Conservation (phyloP, 2,797 vertebrate species). For the Miichthys miiuy region DNA sequence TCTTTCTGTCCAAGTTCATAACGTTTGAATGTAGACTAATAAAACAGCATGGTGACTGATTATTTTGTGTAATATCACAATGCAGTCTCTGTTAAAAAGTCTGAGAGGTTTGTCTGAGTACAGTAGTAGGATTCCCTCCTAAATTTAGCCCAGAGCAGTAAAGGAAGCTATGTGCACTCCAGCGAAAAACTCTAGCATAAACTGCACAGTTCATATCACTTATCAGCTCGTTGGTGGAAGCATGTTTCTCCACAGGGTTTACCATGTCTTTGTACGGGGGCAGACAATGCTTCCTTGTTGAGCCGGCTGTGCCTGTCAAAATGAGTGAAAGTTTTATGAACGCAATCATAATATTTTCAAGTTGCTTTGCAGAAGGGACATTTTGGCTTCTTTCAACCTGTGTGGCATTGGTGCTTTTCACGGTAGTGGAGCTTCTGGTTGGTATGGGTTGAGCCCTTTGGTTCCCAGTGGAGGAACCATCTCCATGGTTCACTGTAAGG, state of each 20-base stretch:
- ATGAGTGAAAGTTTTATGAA: slow-evolving; percentile 74
- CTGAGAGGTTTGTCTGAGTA: not conserved
- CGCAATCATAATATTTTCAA: slow-evolving; percentile 72
- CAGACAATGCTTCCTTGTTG: slow-evolving; percentile 69
- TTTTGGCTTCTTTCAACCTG: slow-evolving; percentile 69
- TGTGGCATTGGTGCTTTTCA: slow-evolving; percentile 74
- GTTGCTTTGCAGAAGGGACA: slow-evolving; percentile 42
- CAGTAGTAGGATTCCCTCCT: not conserved
- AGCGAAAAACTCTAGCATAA: slow-evolving; percentile 56
- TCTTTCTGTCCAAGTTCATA: slow-evolving; percentile 4
- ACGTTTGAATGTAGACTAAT: not conserved
- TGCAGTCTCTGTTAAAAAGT: slow-evolving; percentile 28
- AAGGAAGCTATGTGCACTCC: slow-evolving; percentile 41
- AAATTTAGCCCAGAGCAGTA: slow-evolving; percentile 25
- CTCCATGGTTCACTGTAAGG: slow-evolving; percentile 68
- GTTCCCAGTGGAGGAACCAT: slow-evolving; percentile 59
- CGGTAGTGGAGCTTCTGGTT: slow-evolving; percentile 51
- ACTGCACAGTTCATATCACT: slow-evolving; percentile 75
- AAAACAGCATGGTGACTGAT: not conserved
- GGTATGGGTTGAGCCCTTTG: slow-evolving; percentile 55
- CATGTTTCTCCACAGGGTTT: slow-evolving; percentile 58
- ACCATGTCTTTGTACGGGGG: slow-evolving; percentile 24
- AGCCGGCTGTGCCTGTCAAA: slow-evolving; percentile 55
- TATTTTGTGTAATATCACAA: slow-evolving; percentile 12
- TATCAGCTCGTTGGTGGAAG: slow-evolving; percentile 72